Evolutionary conservation across 1,140 invertebrate genomes (phyloP).

Genomic region (Nylanderia fulva): DNA sequence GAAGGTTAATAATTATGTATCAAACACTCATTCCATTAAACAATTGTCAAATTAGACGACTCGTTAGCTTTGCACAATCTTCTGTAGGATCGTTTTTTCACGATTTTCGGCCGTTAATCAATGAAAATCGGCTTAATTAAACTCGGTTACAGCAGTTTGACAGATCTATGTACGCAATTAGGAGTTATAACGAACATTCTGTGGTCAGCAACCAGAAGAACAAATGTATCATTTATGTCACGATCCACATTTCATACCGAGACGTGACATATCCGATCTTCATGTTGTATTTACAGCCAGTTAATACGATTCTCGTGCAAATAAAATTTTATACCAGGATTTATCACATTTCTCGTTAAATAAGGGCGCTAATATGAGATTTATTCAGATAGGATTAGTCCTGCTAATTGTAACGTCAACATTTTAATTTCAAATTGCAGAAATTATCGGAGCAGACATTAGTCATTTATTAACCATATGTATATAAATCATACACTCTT

Average conservation of each 20-base stretch:
- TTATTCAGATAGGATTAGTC: background rate
- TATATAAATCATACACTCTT: background rate
- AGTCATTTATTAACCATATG: background rate
- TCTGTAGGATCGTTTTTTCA: background rate
- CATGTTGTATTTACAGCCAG: background rate
- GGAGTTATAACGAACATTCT: background rate
- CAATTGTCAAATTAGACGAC: constrained; percentile 12
- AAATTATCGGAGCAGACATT: background rate
- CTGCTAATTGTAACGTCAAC: background rate
- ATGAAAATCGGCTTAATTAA: constrained; percentile 17
- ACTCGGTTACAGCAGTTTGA: background rate
- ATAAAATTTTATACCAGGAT: background rate
- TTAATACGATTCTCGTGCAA: background rate
- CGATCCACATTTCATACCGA: background rate
- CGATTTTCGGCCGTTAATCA: background rate
- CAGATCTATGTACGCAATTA: background rate
- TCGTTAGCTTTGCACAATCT: background rate
- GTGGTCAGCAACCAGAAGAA: background rate
- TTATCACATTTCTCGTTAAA: background rate
- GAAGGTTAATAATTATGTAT: background rate
- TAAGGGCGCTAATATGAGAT: background rate
- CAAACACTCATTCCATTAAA: background rate
- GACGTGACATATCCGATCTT: background rate
- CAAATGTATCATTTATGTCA: constrained; percentile 5
- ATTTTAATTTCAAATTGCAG: background rate